Evolutionary conservation across 1,140 invertebrate genomes (phyloP).

Genomic region (Bursaphelenchus mucronatus): DNA sequence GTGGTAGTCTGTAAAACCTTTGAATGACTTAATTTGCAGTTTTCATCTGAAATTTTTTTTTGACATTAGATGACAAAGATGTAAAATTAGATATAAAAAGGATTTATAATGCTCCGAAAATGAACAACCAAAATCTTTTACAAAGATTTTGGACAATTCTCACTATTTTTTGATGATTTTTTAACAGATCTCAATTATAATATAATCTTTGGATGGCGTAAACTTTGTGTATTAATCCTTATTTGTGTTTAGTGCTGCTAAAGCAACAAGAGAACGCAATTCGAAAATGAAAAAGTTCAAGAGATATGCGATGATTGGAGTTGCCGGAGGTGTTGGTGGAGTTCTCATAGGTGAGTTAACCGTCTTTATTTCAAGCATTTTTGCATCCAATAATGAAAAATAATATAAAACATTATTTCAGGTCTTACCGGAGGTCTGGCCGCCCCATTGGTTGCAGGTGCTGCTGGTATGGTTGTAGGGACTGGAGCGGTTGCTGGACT

Average conservation of each 20-base stretch:
- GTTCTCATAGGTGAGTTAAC: conserved; percentile 62
- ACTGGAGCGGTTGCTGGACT: conserved; percentile 44
- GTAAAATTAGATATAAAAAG: too few species aligned
- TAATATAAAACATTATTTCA: conserved; percentile 62
- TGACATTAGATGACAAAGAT: conserved; percentile 3
- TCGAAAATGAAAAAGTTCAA: conserved; percentile 62
- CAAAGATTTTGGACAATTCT: too few species aligned
- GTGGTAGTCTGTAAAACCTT: conserved; percentile 18
- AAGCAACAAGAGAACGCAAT: conserved; percentile 58
- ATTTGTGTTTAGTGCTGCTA: conserved; percentile 58
- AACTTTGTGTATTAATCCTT: background rate
- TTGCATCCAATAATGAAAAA: conserved; percentile 62
- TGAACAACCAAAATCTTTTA: too few species aligned
- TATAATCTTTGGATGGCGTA: conserved; percentile 9
- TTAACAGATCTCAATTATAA: conserved; percentile 8
- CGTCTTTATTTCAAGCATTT: conserved; percentile 12
- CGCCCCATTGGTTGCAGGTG: conserved; percentile 59
- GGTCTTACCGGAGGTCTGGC: conserved; percentile 12
- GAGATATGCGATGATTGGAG: conserved; percentile 63
- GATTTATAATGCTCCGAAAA: too few species aligned
- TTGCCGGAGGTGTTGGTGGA: conserved; percentile 63
- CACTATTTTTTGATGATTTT: too few species aligned
- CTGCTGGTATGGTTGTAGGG: conserved; percentile 62
- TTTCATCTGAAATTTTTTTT: conserved; percentile 23
- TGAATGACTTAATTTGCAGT: conserved; percentile 18